Conservation (phyloP, 2,797 vertebrate species). For the Picus viridis region DNA sequence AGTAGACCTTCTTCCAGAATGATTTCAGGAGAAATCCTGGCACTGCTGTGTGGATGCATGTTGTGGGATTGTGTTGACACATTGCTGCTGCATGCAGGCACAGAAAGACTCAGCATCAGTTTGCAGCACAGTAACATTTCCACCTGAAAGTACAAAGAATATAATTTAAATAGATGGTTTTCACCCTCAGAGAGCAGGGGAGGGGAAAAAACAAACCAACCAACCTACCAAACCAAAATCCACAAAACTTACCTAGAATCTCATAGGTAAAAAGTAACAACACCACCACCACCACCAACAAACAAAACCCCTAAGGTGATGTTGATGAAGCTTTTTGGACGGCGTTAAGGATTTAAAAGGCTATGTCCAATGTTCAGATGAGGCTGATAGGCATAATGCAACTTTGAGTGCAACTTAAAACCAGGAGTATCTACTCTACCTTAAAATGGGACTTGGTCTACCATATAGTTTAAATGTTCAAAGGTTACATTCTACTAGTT, state of each 20-base stretch:
- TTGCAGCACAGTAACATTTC: background rate
- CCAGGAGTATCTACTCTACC: background rate
- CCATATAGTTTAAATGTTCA: background rate
- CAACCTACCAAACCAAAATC: no score
- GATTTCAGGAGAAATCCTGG: background rate
- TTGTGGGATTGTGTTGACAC: background rate
- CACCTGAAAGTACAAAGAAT: background rate
- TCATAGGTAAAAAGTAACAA: background rate
- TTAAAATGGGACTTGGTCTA: background rate
- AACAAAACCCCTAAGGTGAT: background rate
- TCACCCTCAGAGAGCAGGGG: background rate
- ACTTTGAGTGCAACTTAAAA: background rate
- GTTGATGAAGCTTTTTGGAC: background rate
- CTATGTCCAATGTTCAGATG: background rate
- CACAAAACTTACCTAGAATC: background rate
- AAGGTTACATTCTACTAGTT: background rate
- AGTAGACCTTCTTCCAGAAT: constrained; percentile 1
- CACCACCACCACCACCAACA: no score
- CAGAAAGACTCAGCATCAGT: background rate
- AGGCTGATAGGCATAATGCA: background rate
- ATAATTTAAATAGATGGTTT: background rate
- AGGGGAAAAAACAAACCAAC: background rate
- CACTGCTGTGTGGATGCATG: rapidly evolving
- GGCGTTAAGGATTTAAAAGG: background rate
- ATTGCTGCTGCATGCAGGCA: background rate